Base-by-base conservation (phyloP, 2,797 vertebrate genomes). In the Stomatorhinus walkeri region DNA sequence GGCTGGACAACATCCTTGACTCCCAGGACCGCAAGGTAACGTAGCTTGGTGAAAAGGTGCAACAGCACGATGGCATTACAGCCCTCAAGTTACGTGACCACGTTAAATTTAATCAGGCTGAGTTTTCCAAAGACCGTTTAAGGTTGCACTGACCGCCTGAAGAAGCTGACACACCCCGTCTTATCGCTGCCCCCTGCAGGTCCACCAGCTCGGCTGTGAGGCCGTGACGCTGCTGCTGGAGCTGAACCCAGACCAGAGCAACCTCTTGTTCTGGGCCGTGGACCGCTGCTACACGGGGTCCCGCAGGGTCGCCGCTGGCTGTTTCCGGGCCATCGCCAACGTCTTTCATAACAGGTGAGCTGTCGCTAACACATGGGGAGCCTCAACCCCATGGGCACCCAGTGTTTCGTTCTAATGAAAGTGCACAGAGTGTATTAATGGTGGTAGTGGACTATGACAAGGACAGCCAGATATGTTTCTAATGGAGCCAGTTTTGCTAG, bases 1-100 rank as follows among this genome's bases (percentile, higher is more conserved):
- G 98, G 98, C 93, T 99, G 91, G 98, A 99, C 95, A 99, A 99
- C 95, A 99, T 99, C 94, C 95, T 99, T 96, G 98, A 99, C 95
- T 99, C 98, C 88, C 96, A 98, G 94, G 98, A 99, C 95, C 98
- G 97, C 94, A 99, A 99, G 97, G 98, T 98, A 93, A 94, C 89
- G 59, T 0, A 88, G n/a, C 9, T 24, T 40, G 46, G 12, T 54
- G 49, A 85, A 79, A 46, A 46, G 8, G 19, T 81, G 76, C 36
- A 81, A 4, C 40, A 81, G 16, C 46, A 22, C 46, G 36, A n/a
- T 8, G 43, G 40, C 76, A n/a, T 40, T 81, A n/a, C 72, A 79
- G 36, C 72, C 36, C 32, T 79, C 4, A 43, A 79, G 16, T 3
- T 19, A 46, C 19, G 0, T 72, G 28, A 72, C 12, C 32, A 46